phyloP scores from a whole-genome alignment of 1,140 invertebrate genomes.

The Drosophila sp. region DNA sequence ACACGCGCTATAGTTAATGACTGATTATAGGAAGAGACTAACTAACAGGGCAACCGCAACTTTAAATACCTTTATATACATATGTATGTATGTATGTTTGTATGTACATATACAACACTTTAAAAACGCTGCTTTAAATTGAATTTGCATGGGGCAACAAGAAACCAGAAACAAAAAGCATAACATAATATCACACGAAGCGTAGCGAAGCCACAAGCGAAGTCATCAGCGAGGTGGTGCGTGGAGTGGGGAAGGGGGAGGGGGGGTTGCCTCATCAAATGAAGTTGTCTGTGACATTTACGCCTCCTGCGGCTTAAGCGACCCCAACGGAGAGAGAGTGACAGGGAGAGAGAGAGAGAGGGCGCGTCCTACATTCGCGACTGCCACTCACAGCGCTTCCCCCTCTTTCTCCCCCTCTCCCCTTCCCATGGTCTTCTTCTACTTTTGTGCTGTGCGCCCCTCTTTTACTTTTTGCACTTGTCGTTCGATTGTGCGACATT shows the following conservation, averaged over 20 bases:
- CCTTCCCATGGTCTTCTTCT: conserved; percentile 14
- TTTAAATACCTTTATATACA: too few relatives aligned
- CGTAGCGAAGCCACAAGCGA: conserved; percentile 7
- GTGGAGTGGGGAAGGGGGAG: background rate
- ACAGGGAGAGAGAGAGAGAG: background rate
- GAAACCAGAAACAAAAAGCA: background rate
- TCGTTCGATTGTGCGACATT: conserved; percentile 61
- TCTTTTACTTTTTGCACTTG: conserved; percentile 47
- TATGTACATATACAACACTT: conserved; percentile 7
- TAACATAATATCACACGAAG: conserved; percentile 17
- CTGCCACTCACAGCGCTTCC: background rate
- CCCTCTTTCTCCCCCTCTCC: background rate
- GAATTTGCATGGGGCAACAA: conserved; percentile 42
- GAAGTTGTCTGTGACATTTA: conserved; percentile 69
- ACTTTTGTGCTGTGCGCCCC: background rate
- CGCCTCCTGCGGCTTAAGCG: conserved; percentile 53
- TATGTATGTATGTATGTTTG: background rate
- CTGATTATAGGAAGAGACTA: conserved; percentile 25
- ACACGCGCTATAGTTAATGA: conserved; percentile 5
- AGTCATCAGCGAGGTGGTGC: background rate
- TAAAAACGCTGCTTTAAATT: conserved; percentile 42
- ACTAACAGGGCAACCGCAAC: conserved; percentile 17
- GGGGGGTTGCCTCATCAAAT: conserved; percentile 41
- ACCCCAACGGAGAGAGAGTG: conserved; percentile 44
- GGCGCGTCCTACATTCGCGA: conserved; percentile 65